Percentiles rank a stretch among this genome's conserved stretches.
These are phyloP conservation scores for Neogale vison DNA, from an alignment of 2,113 vertebrate species.

Conservation along the genomic window DNA sequence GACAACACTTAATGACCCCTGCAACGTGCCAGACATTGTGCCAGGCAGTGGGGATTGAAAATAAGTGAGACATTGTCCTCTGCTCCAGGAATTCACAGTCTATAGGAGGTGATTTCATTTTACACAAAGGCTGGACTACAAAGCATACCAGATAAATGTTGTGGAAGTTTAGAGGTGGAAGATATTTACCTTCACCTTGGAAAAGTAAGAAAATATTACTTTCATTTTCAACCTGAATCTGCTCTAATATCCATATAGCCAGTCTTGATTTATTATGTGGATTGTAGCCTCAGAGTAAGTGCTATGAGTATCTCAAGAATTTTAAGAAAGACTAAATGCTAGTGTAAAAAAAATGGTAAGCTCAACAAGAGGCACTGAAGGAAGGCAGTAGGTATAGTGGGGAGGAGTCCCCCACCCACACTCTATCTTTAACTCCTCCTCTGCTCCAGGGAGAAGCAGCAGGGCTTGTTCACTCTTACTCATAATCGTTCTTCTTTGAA, in stretches of 20 bases:
- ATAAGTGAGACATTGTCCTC: background rate
- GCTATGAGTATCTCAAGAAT: slow-evolving; percentile 62
- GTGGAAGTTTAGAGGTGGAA: background rate
- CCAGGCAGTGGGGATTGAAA: background rate
- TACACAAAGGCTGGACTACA: background rate
- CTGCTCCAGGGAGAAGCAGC: background rate
- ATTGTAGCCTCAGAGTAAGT: slow-evolving; percentile 53
- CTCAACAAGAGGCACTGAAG: background rate
- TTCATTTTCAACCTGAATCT: slow-evolving; percentile 29
- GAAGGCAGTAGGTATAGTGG: background rate
- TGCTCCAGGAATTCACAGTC: background rate
- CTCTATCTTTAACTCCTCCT: background rate
- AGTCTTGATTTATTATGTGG: slow-evolving; percentile 43
- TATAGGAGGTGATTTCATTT: background rate
- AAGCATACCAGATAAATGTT: background rate
- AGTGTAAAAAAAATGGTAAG: slow-evolving; percentile 38
- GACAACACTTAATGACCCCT: background rate
- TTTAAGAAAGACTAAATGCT: slow-evolving; percentile 53
- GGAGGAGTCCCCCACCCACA: background rate
- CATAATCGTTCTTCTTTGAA: background rate
- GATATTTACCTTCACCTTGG: background rate
- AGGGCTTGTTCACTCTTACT: background rate
- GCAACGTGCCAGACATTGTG: background rate
- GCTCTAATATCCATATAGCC: slow-evolving; percentile 14
- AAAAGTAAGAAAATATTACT: slow-evolving; percentile 15